These are phyloP conservation scores for Bombus sylvicola DNA, from an alignment of 1,140 invertebrate species.

Conservation along the genomic window DNA sequence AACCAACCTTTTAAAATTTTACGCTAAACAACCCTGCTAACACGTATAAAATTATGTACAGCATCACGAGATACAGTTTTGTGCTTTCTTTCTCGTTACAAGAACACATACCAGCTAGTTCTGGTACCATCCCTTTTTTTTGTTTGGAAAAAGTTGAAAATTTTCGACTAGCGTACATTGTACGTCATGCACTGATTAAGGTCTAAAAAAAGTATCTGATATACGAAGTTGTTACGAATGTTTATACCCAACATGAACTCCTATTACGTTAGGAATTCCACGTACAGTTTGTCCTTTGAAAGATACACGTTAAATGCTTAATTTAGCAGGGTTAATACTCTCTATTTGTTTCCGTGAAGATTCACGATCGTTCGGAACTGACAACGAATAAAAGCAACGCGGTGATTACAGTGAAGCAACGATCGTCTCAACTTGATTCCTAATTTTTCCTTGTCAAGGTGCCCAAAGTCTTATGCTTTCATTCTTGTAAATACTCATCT, in stretches of 20 bases:
- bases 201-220: conserved; percentile 54
- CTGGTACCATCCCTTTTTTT: not conserved
- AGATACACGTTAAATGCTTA: conserved; percentile 60
- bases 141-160: conserved; percentile 42
- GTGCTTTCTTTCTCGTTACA: conserved; percentile 45
- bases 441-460: not conserved
- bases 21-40: conserved; percentile 63
- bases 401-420: conserved; percentile 52
- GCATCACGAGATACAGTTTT: conserved; percentile 54
- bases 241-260: conserved; percentile 20
- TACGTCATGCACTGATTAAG: conserved; percentile 35
- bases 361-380: conserved; percentile 20
- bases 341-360: conserved; percentile 36
- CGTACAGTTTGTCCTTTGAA: conserved; percentile 34
- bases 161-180: conserved; percentile 52
- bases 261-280: conserved; percentile 22
- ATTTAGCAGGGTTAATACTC: conserved; percentile 57
- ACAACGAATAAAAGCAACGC: conserved; percentile 62
- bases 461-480: not conserved
- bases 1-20: conserved; percentile 45
- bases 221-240: conserved; percentile 42
- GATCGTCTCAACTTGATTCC: conserved; percentile 39
- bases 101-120: conserved; percentile 11
- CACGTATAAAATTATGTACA: conserved; percentile 75
- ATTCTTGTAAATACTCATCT: conserved; percentile 21